Conservation (phyloP, 2,888 invertebrate genomes). For the Sabatieria punctata region DNA sequence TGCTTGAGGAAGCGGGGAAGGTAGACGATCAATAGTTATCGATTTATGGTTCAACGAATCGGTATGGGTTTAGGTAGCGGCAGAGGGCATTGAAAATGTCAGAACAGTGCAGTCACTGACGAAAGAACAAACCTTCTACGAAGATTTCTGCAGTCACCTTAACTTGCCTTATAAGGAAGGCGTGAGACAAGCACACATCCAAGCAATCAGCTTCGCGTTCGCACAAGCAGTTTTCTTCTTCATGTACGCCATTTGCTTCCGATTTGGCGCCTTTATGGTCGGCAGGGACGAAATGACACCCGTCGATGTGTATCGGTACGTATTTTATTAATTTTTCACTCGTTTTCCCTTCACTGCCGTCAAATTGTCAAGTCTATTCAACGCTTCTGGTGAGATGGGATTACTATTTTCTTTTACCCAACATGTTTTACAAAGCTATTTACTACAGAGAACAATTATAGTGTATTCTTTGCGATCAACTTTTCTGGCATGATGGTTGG, state of each 20-base stretch:
- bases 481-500: conserved; percentile 38
- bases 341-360: too few relatives aligned
- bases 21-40: conserved; percentile 19
- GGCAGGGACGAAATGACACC: conserved; percentile 34
- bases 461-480: conserved; percentile 41
- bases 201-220: conserved; percentile 29
- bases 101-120: conserved; percentile 35
- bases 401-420: conserved; percentile 12
- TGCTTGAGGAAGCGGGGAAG: conserved; percentile 41
- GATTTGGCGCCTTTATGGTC: conserved; percentile 34
- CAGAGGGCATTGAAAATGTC: conserved; percentile 36
- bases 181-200: not conserved
- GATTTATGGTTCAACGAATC: not conserved
- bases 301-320: conserved; percentile 3
- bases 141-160: conserved; percentile 22
- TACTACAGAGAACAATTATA: conserved; percentile 19
- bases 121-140: conserved; percentile 29
- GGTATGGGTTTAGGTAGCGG: conserved; percentile 26
- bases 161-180: conserved; percentile 26
- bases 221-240: conserved; percentile 32
- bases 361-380: not conserved
- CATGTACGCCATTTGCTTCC: too few relatives aligned
- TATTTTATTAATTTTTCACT: too few relatives aligned
- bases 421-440: too few relatives aligned
- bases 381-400: not conserved